Percentiles rank a stretch among this genome's conserved stretches.
These are phyloP conservation scores for Yponomeuta evonymella DNA, from an alignment of 2,888 invertebrate genomes.

Conservation along the genomic window DNA sequence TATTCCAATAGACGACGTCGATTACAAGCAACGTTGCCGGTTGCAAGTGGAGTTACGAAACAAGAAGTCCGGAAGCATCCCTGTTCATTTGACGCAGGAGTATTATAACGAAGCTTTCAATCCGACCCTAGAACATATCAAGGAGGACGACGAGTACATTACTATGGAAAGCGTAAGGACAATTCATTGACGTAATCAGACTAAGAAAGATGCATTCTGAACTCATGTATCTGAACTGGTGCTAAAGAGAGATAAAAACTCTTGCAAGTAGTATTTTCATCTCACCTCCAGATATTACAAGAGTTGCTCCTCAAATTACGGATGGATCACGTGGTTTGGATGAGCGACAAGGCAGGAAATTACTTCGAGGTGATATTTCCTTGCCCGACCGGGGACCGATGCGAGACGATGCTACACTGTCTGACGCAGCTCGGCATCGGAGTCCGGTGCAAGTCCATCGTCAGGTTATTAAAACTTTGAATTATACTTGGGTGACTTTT, in stretches of 20 bases:
- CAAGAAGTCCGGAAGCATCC: constrained; percentile 58
- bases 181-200: not conserved
- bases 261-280: not conserved
- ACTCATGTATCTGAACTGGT: too few species aligned
- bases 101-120: constrained; percentile 55
- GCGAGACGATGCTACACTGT: constrained; percentile 84
- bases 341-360: constrained; percentile 79
- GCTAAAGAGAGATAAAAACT: too few species aligned
- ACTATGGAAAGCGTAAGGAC: constrained; percentile 80
- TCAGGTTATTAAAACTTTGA: constrained; percentile 70
- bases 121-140: constrained; percentile 51
- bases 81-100: constrained; percentile 55
- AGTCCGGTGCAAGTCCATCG: constrained; percentile 80
- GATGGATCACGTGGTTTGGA: constrained; percentile 83
- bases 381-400: constrained; percentile 80
- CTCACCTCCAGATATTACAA: constrained; percentile 75
- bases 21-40: constrained; percentile 39
- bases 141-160: constrained; percentile 71
- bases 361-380: constrained; percentile 84
- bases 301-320: constrained; percentile 80
- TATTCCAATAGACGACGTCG: constrained; percentile 35
- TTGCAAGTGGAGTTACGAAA: constrained; percentile 55
- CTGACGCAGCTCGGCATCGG: constrained; percentile 84
- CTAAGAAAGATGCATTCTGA: too few species aligned
- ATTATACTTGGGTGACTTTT: too few species aligned